Conservation (phyloP, 2,113 vertebrate genomes). For the Ammodramus savannarum region DNA sequence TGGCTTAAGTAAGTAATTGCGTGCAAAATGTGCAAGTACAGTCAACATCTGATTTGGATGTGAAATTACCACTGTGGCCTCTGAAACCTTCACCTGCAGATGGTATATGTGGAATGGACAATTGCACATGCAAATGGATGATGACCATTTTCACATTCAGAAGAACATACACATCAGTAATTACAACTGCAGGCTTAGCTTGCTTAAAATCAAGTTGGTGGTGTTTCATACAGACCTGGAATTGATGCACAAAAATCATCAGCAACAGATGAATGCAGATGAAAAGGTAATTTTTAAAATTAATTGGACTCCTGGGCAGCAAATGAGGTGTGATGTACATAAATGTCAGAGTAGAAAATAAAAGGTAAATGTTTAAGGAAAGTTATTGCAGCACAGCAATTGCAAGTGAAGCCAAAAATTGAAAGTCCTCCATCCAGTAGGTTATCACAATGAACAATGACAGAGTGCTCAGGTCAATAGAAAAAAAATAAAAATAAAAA, state of each 20-base stretch:
- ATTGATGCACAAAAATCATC: not conserved
- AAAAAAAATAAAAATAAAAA: not conserved
- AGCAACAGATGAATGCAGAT: not conserved
- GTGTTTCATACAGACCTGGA: conserved; percentile 7
- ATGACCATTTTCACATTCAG: not conserved
- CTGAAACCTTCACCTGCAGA: not conserved
- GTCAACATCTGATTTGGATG: not conserved
- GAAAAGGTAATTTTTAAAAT: conserved; percentile 22
- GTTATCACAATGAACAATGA: not conserved
- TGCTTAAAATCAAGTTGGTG: not conserved
- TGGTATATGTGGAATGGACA: not conserved
- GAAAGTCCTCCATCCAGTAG: not conserved
- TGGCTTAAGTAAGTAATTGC: not conserved
- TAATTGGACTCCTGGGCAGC: not conserved
- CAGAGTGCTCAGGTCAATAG: not conserved
- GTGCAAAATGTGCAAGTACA: not conserved
- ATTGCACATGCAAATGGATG: not conserved
- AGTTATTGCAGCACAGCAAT: not conserved
- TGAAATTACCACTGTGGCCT: not conserved
- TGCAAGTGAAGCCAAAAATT: not conserved
- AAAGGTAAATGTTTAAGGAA: not conserved
- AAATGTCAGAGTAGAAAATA: conserved; percentile 25
- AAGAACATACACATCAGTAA: not conserved
- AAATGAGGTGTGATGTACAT: not conserved
- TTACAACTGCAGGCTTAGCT: not conserved